Evolutionary conservation across 1,140 invertebrate species (phyloP), one percentile per base, ranked within the genome.

Genomic region (Drosophila aff.): DNA sequence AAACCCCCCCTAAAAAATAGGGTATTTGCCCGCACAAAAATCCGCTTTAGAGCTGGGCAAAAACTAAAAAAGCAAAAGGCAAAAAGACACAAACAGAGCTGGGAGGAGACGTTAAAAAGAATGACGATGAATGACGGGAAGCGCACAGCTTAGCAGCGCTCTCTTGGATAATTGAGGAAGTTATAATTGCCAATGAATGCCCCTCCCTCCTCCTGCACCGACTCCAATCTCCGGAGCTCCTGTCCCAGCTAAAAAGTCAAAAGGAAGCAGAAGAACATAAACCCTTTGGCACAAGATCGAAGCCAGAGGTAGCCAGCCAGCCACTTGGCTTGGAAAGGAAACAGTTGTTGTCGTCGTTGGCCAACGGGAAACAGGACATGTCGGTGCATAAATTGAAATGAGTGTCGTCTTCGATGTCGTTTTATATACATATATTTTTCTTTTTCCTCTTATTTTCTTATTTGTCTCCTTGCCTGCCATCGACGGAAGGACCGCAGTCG

Each of bases 181-280:
- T 92, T 92, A 92, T 92, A 92, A 92, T 92, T 92, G 84, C 91
- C 87, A 91, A 91, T 90, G 90, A 90, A 91, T 79, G 81, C 82
- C 82, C 53, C 69, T 1, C 0, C 13, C 13, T 33, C 40, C 59
- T 31, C 74, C 79, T 67, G 75, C 65, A 72, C 41, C 47, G 6
- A n/a, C 49, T 26, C 23, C 47, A 49, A 49, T 49, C 69, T 33
- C 55, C 47, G 53, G 58, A 4, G 28, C 49, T 41, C 60, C 41
- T 47, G 38, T n/a, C 28, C 21, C 66, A 41, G 57, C 41, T 49
- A 23, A 31, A 21, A 21, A 59, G 38, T 50, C 40, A 41, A 59
- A 65, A 80, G 64, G 67, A 47, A 61, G 61, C 44, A 53, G 76
- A 72, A 53, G 71, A 72, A 72, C 55, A 49, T 65, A 79, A 87